A percentile compares a stretch with the other conserved stretches of the same genome.
Evolutionary conservation across 2,113 vertebrate genomes (phyloP).

Genomic region (Electrona antarctica): DNA sequence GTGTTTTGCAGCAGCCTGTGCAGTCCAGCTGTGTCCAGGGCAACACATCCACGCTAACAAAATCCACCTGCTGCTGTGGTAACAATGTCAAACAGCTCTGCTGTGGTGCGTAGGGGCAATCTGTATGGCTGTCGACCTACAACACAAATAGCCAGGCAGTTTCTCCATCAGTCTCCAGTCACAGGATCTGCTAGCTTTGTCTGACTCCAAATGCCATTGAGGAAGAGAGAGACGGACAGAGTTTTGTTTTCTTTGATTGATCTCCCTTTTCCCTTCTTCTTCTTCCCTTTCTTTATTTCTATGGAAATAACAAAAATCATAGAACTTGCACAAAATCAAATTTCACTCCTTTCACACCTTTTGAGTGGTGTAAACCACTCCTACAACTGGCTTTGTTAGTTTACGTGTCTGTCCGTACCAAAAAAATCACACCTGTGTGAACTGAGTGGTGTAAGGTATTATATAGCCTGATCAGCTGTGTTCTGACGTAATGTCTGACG

Average conservation of each 20-base stretch:
- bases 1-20: not conserved
- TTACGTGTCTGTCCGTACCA: no score
- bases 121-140: not conserved
- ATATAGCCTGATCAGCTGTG: no score
- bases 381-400: no score
- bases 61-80: slow-evolving; percentile 25
- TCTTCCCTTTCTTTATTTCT: not conserved
- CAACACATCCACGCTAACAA: slow-evolving; percentile 4
- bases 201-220: not conserved
- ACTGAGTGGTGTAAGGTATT: no score
- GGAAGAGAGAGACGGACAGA: slow-evolving; percentile 12
- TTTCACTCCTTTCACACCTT: no score
- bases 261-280: not conserved
- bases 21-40: not conserved
- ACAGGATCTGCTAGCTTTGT: not conserved
- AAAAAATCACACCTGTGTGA: no score
- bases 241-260: not conserved
- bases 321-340: no score
- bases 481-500: no score
- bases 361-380: no score
- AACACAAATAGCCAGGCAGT: not conserved
- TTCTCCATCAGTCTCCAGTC: not conserved
- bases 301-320: no score
- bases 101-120: slow-evolving; percentile 5
- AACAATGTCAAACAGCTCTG: slow-evolving; percentile 22